Evolutionary conservation across 2,888 invertebrate species (phyloP).

Genomic region (Leptothorax acervorum): DNA sequence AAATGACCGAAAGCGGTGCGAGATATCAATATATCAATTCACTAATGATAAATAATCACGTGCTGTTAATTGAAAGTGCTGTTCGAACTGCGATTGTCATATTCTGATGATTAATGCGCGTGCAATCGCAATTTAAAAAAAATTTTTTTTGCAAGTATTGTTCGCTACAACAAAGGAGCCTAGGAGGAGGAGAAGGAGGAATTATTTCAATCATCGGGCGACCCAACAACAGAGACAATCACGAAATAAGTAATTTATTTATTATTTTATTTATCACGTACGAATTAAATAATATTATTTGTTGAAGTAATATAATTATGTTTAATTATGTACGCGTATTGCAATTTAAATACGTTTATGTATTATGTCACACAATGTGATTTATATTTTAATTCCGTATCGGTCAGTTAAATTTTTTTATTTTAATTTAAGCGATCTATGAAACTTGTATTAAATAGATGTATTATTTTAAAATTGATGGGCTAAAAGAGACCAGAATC

Average conservation of each 20-base stretch:
- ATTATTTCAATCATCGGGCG: not conserved
- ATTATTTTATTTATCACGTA: not conserved
- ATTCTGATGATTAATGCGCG: not conserved
- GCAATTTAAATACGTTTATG: not conserved
- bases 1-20: not conserved
- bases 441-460: not conserved
- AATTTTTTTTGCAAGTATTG: not conserved
- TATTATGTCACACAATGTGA: no score
- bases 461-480: no score
- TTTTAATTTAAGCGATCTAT: not conserved
- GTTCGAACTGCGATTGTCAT: not conserved
- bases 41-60: slow-evolving; percentile 4
- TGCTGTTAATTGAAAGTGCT: not conserved
- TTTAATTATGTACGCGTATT: not conserved
- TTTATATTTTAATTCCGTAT: not conserved
- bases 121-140: not conserved
- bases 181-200: not conserved
- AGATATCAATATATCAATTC: not conserved
- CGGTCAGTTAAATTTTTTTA: not conserved
- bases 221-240: not conserved
- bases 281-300: not conserved
- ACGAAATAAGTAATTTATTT: not conserved
- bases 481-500: not conserved
- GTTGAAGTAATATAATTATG: not conserved
- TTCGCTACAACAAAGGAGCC: not conserved